Evolutionary conservation across 2,888 invertebrate species (phyloP).

Genomic region (Mythimna vitellina): DNA sequence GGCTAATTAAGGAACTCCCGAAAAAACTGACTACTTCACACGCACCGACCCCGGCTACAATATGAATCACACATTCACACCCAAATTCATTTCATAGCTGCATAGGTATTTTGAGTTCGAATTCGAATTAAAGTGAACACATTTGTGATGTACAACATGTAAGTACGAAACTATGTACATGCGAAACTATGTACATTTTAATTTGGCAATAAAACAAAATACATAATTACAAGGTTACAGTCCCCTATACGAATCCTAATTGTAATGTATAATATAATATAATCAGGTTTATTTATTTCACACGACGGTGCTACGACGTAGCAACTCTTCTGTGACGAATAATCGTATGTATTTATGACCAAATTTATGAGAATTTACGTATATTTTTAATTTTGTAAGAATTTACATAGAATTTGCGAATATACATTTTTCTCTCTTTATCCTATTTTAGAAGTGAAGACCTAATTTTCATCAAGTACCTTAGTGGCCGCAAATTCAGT

Average conservation of each 20-base stretch:
- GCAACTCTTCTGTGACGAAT: neutral
- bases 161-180: neutral
- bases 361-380: too few relatives aligned
- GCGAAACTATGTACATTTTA: neutral
- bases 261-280: neutral
- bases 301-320: constrained; percentile 17
- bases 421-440: too few relatives aligned
- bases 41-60: constrained; percentile 46
- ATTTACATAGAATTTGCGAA: too few relatives aligned
- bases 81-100: constrained; percentile 23
- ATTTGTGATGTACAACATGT: neutral
- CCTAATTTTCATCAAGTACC: too few relatives aligned
- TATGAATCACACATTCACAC: constrained; percentile 31
- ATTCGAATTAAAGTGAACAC: neutral
- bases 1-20: constrained; percentile 76
- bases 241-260: neutral
- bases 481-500: too few relatives aligned
- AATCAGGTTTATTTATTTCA: too few relatives aligned
- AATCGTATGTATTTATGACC: too few relatives aligned
- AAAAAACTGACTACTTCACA: constrained; percentile 74
- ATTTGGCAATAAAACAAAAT: constrained; percentile 3
- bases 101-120: constrained; percentile 2
- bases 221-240: neutral
- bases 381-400: too few relatives aligned
- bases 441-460: too few relatives aligned